A percentile compares a stretch with the other conserved stretches of the same genome.
These are phyloP conservation scores for Drosophila triauraria DNA, from an alignment of 1,140 invertebrate genomes.

Conservation along the genomic window DNA sequence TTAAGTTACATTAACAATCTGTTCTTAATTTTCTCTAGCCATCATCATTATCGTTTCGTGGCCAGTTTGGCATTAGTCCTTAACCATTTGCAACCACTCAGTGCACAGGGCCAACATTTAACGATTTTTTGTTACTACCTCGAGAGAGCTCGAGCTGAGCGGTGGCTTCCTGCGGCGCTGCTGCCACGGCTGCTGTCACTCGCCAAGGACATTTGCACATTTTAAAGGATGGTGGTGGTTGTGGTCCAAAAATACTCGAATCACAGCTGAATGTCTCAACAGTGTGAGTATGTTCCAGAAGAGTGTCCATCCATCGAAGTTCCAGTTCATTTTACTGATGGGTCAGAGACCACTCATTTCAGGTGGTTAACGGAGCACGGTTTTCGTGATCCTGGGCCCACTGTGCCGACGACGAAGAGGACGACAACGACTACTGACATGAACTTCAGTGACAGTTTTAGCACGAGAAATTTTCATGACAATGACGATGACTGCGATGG, in stretches of 20 bases:
- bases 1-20: background rate
- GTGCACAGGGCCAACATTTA: slow-evolving; percentile 53
- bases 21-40: background rate
- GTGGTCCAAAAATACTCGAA: slow-evolving; percentile 49
- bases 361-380: slow-evolving; percentile 11
- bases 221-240: slow-evolving; percentile 47
- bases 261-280: slow-evolving; percentile 17
- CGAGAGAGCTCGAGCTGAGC: slow-evolving; percentile 25
- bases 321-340: slow-evolving; percentile 17
- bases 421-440: slow-evolving; percentile 27
- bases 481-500: slow-evolving; percentile 54
- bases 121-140: slow-evolving; percentile 61
- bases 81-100: slow-evolving; percentile 18
- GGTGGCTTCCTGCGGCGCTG: slow-evolving; percentile 40
- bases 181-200: slow-evolving; percentile 33
- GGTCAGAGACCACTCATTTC: slow-evolving; percentile 21
- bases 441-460: slow-evolving; percentile 72
- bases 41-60: background rate
- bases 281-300: background rate
- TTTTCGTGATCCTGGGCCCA: slow-evolving; percentile 6
- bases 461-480: slow-evolving; percentile 62
- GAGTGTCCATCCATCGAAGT: background rate
- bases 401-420: slow-evolving; percentile 20
- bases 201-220: slow-evolving; percentile 68
- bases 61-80: slow-evolving; percentile 35